These are phyloP conservation scores for Chelon labrosus DNA, from an alignment of 2,797 vertebrate genomes.

Conservation along the genomic window DNA sequence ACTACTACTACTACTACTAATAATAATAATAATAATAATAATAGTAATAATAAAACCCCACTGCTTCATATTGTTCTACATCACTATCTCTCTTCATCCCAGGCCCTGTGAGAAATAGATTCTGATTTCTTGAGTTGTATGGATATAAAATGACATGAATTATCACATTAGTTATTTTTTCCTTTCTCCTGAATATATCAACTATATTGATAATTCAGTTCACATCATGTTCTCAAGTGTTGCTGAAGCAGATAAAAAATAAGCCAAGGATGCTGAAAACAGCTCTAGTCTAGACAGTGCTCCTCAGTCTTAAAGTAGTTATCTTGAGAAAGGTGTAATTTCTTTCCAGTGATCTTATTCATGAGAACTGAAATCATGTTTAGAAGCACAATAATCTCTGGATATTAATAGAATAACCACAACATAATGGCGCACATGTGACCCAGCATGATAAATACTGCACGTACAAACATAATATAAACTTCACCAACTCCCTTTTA, in stretches of 20 bases:
- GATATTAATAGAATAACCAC: neutral
- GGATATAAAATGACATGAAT: conserved; percentile 35
- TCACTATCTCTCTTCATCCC: conserved; percentile 15
- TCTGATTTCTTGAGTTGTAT: conserved; percentile 42
- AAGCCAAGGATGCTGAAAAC: neutral
- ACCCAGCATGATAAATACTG: neutral
- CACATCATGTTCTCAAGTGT: conserved; percentile 4
- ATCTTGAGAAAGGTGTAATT: conserved; percentile 1
- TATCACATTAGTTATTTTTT: neutral
- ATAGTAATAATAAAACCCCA: conserved; percentile 14
- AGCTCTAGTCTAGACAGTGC: conserved; percentile 16
- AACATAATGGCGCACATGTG: neutral
- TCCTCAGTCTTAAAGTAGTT: conserved; percentile 5
- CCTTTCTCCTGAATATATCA: conserved; percentile 11
- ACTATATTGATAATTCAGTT: conserved; percentile 23
- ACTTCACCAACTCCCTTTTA: neutral
- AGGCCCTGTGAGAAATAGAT: conserved; percentile 9
- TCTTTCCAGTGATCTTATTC: neutral
- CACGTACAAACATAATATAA: neutral
- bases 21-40: too few relatives aligned
- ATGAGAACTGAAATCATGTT: neutral
- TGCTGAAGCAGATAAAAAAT: conserved; percentile 18
- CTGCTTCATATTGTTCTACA: conserved; percentile 22
- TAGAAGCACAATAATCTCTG: neutral
- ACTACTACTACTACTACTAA: too few relatives aligned